Percentiles rank a stretch among this genome's conserved stretches.
These are phyloP conservation scores for Pteromalus puparum DNA, from an alignment of 1,140 invertebrate genomes.

Conservation along the genomic window DNA sequence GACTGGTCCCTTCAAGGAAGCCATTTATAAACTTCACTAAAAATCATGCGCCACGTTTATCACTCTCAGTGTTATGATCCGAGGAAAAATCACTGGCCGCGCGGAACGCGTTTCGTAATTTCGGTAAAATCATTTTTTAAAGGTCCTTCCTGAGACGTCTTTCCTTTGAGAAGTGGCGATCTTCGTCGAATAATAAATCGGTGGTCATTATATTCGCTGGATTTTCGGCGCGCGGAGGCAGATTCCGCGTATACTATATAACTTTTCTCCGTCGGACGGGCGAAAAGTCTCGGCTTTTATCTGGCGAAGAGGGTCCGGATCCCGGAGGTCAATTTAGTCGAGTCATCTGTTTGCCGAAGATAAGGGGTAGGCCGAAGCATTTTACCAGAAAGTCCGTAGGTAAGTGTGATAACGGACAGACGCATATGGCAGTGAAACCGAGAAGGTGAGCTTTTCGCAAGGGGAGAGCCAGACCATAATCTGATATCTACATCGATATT, in stretches of 20 bases:
- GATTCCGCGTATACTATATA: not conserved
- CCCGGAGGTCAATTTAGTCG: slow-evolving; percentile 29
- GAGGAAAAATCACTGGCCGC: not conserved
- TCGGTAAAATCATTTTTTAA: not conserved
- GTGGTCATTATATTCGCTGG: not conserved
- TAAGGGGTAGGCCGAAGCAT: not conserved
- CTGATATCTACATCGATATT: not conserved
- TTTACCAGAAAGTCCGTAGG: not conserved
- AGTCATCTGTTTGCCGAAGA: slow-evolving; percentile 30
- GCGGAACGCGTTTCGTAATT: not conserved
- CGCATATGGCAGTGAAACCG: too few species aligned
- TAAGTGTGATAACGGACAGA: not conserved
- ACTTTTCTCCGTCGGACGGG: not conserved
- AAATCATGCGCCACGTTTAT: not conserved
- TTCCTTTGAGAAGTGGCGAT: not conserved
- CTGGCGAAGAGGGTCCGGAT: not conserved
- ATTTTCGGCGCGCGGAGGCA: not conserved
- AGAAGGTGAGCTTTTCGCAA: not conserved
- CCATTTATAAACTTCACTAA: not conserved
- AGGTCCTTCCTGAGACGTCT: not conserved
- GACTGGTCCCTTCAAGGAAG: not conserved
- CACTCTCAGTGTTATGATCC: not conserved
- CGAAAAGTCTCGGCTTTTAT: not conserved
- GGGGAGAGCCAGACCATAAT: not conserved
- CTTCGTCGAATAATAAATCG: not conserved